Evolutionary conservation across 2,113 vertebrate genomes (phyloP).

Genomic region (Phaethon lepturus): DNA sequence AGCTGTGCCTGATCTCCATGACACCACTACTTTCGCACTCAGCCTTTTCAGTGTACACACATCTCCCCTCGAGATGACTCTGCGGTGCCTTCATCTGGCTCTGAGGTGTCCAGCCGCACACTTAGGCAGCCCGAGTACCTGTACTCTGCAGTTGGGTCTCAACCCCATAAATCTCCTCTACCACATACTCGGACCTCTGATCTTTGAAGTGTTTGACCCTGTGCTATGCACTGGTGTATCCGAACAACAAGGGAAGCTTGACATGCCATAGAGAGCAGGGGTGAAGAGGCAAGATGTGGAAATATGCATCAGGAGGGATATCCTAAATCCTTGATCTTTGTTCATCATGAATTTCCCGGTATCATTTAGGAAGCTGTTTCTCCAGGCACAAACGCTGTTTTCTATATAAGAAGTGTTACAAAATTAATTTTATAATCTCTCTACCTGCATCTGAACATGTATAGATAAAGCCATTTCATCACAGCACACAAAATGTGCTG

Average conservation of each 20-base stretch:
- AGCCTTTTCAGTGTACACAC: neutral
- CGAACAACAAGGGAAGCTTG: neutral
- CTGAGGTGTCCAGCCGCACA: neutral
- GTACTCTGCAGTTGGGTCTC: neutral
- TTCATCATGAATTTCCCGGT: neutral
- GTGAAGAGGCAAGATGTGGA: neutral
- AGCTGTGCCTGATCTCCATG: neutral
- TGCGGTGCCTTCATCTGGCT: neutral
- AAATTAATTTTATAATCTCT: neutral
- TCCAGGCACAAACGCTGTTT: neutral
- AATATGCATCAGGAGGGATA: neutral
- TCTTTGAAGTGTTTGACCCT: neutral
- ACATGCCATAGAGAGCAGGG: neutral
- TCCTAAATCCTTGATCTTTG: neutral
- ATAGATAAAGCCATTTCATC: neutral
- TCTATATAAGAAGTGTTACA: neutral
- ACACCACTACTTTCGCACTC: neutral
- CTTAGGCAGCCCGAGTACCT: neutral
- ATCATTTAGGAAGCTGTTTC: neutral
- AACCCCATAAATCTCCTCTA: neutral
- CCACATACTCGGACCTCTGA: neutral
- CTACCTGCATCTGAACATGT: neutral
- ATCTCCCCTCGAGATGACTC: neutral
- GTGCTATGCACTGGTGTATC: neutral
- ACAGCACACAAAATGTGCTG: neutral